A percentile compares a stretch with the other conserved stretches of the same genome.
These are phyloP conservation scores for Tetrao urogallus DNA, from an alignment of 2,113 vertebrate species.

Conservation along the genomic window DNA sequence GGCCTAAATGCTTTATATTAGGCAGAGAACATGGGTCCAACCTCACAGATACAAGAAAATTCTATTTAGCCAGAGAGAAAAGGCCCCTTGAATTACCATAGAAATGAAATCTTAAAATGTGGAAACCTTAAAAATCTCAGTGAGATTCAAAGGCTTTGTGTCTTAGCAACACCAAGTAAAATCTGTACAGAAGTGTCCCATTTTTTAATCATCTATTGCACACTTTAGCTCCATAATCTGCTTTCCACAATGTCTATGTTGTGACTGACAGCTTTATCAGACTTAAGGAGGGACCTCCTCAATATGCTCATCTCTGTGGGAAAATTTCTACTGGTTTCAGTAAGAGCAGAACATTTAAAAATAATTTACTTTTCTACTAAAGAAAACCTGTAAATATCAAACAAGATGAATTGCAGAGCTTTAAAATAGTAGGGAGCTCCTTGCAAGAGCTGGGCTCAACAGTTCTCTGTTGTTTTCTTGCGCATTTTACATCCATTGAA, in stretches of 20 bases:
- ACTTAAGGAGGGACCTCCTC: not conserved
- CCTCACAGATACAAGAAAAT: not conserved
- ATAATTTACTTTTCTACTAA: not conserved
- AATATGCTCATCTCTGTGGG: accelerated
- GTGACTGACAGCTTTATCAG: not conserved
- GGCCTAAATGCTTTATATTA: not conserved
- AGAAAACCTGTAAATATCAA: not conserved
- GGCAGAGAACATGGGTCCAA: not conserved
- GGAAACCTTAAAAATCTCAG: not conserved
- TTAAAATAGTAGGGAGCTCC: not conserved
- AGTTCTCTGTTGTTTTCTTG: not conserved
- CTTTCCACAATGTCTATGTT: not conserved
- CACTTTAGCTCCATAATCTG: not conserved
- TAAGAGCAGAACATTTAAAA: not conserved
- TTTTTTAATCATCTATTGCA: not conserved
- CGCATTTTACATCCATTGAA: not conserved
- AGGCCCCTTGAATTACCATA: not conserved
- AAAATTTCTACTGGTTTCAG: not conserved
- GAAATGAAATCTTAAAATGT: conserved; percentile 21
- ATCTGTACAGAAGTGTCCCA: not conserved
- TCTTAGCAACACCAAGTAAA: conserved; percentile 21
- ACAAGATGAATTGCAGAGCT: not conserved
- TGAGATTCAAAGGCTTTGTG: not conserved
- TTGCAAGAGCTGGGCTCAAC: not conserved
- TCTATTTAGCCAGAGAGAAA: not conserved